phyloP scores from a whole-genome alignment of 2,888 invertebrate species.

The Parascotia fuliginaria region DNA sequence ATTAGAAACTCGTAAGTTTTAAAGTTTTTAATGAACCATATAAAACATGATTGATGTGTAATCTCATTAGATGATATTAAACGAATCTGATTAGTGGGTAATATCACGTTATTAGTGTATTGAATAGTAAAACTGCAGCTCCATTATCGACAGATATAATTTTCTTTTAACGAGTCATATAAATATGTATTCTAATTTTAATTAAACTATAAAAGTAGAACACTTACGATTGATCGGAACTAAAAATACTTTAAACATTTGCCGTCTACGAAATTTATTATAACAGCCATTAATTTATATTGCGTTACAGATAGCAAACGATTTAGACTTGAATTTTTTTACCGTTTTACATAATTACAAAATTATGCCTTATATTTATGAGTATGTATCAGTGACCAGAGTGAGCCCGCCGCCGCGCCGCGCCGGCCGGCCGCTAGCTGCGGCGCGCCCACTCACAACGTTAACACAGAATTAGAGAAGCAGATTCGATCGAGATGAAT shows the following conservation, averaged over 20 bases:
- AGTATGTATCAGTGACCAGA: constrained; percentile 47
- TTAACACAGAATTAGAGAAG: constrained; percentile 70
- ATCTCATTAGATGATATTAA: constrained; percentile 21
- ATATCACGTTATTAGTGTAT: constrained; percentile 31
- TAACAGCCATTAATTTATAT: constrained; percentile 78
- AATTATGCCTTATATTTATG: constrained; percentile 78
- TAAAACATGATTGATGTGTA: constrained; percentile 28
- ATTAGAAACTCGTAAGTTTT: constrained; percentile 9
- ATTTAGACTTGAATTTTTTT: constrained; percentile 74
- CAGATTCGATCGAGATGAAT: constrained; percentile 70
- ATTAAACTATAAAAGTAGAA: constrained; percentile 72
- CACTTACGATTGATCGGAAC: constrained; percentile 71
- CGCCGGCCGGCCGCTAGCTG: too few relatives aligned
- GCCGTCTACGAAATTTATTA: constrained; percentile 75
- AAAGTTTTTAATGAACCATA: constrained; percentile 13
- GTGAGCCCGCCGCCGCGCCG: constrained; percentile 56
- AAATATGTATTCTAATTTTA: constrained; percentile 53
- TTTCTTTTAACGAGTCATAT: constrained; percentile 40
- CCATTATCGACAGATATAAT: constrained; percentile 24
- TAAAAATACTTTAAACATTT: constrained; percentile 68
- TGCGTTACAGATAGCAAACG: constrained; percentile 80
- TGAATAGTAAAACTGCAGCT: constrained; percentile 16
- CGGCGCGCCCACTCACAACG: constrained; percentile 71
- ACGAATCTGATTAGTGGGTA: constrained; percentile 15
- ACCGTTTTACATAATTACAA: constrained; percentile 83